phyloP scores from a whole-genome alignment of 2,797 vertebrate species.

The Myripristis murdjan region DNA sequence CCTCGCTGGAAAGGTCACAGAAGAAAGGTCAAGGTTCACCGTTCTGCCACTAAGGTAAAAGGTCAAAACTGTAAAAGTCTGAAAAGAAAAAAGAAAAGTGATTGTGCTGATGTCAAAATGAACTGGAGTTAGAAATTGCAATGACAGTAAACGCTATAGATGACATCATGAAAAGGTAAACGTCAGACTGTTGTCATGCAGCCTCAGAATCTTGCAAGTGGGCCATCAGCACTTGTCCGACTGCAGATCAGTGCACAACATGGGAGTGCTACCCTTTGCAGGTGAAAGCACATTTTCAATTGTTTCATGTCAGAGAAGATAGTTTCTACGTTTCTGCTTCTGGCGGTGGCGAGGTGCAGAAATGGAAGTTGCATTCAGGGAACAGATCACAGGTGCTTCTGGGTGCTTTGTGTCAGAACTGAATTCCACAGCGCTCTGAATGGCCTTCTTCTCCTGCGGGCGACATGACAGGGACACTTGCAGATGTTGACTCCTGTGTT shows the following conservation, averaged over 20 bases:
- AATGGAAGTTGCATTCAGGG: background rate
- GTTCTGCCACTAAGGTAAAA: constrained; percentile 62
- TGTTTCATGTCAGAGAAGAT: background rate
- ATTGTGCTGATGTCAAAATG: constrained; percentile 63
- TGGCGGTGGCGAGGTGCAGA: constrained; percentile 2
- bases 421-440: constrained; percentile 67
- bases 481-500: constrained; percentile 74
- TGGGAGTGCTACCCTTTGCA: background rate
- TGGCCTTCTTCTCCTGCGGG: constrained; percentile 34
- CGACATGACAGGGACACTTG: constrained; percentile 70
- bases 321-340: background rate
- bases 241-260: background rate
- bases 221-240: constrained; percentile 20
- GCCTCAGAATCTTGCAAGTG: constrained; percentile 34
- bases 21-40: constrained; percentile 72
- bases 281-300: background rate
- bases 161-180: constrained; percentile 63
- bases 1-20: constrained; percentile 38
- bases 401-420: constrained; percentile 27
- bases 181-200: constrained; percentile 58
- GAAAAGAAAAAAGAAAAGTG: constrained; percentile 60
- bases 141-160: constrained; percentile 11
- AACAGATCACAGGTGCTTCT: constrained; percentile 20
- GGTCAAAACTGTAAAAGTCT: constrained; percentile 74
- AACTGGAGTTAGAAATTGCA: constrained; percentile 34